Base-by-base conservation (phyloP, 2,113 vertebrate species). In the Semicossyphus pulcher region DNA sequence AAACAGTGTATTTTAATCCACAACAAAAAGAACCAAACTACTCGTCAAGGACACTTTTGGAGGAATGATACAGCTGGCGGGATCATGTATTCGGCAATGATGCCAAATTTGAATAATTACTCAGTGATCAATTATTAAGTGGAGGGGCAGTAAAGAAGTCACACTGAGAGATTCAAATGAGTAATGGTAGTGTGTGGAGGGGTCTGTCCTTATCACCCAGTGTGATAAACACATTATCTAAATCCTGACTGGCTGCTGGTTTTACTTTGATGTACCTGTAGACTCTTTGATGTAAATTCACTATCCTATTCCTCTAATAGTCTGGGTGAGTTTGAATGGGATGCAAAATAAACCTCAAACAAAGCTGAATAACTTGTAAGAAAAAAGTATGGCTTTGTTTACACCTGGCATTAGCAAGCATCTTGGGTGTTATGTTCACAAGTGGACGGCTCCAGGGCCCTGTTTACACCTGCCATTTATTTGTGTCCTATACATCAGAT, bases 201-300 rank as follows among this genome's bases (percentile, higher is more conserved):
- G 44, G 36, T 68, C 31, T 58, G 68, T 45, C 2, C 62, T 75
- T 44, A 31, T 66, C 58, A 44, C 54, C 56, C 3, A 18, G 16
- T 37, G 36, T 20, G n/a, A 64, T 34, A 64, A 71, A 42, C 32
- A 8, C 14, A 2, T 7, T 2, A 44, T 39, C 6, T 52, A 6
- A 69, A 61, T 60, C 69, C 41, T 29, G 8, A 16, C 11, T 52
- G 4, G 59, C 15, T 56, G 16, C 31, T 49, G 49, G 25, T 49
- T 42, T 63, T 20, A 32, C 5, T 37, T 73, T 20, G 20, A 28
- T 14, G 52, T 21, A 15, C 42, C 28, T 44, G 1, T 12, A 34
- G 5, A 51, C 12, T 3, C 23, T 21, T 34, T n/a, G 5, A 44
- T 10, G 37, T 12, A 36, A 37, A 37, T 49, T 26, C 3, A 10